phyloP scores from a whole-genome alignment of 2,888 invertebrate genomes.

The Tethea ocularis region DNA sequence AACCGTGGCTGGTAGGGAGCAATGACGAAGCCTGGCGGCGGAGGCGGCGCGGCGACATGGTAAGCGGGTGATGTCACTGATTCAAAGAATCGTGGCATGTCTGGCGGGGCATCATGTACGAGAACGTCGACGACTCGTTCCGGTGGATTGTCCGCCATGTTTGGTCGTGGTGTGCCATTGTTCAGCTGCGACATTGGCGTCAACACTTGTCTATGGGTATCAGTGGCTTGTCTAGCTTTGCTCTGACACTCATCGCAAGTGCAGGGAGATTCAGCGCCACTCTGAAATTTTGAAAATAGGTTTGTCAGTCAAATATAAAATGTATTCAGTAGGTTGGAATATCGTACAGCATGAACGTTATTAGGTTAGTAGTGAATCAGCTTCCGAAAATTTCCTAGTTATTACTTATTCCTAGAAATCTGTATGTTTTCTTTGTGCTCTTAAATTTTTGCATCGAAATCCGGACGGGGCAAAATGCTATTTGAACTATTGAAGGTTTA shows the following conservation, averaged over 20 bases:
- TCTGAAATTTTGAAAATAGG: slow-evolving; percentile 59
- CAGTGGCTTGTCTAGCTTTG: slow-evolving; percentile 39
- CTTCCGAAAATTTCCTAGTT: background rate
- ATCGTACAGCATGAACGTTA: background rate
- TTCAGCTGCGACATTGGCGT: slow-evolving; percentile 43
- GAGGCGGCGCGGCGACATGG: slow-evolving; percentile 61
- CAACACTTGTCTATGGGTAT: slow-evolving; percentile 17
- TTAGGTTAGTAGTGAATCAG: background rate
- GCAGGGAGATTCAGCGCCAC: slow-evolving; percentile 73
- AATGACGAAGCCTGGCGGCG: slow-evolving; percentile 74
- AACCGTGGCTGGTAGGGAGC: slow-evolving; percentile 73
- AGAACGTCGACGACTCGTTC: slow-evolving; percentile 74
- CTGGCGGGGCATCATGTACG: slow-evolving; percentile 72
- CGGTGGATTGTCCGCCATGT: slow-evolving; percentile 57
- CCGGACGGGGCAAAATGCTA: no score
- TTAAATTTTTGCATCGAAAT: background rate
- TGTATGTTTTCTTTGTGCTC: background rate
- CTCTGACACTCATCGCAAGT: slow-evolving; percentile 74
- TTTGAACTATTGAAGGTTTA: no score
- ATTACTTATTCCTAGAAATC: background rate
- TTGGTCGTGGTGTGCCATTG: slow-evolving; percentile 49
- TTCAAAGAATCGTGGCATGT: slow-evolving; percentile 73
- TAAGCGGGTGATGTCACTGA: slow-evolving; percentile 72
- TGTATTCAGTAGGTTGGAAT: background rate
- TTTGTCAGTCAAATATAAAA: background rate